Conservation (phyloP, 2,797 vertebrate species). For the Eremophila alpestris region DNA sequence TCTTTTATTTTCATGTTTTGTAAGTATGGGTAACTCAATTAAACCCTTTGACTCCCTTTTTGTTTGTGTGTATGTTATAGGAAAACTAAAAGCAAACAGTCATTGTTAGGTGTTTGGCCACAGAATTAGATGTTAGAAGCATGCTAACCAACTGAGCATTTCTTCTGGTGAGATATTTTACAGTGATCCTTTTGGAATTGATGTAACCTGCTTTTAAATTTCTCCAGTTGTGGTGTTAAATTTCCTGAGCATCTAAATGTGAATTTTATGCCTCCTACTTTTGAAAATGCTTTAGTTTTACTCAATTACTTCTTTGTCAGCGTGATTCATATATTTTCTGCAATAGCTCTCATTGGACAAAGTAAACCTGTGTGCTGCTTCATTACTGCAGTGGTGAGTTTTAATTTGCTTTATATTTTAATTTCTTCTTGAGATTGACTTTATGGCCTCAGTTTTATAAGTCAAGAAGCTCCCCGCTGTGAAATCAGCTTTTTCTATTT, state of each 20-base stretch:
- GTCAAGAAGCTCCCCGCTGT: neutral
- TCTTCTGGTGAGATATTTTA: neutral
- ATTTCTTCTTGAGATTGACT: neutral
- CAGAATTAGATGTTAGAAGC: neutral
- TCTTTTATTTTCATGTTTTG: neutral
- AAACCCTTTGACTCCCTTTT: neutral
- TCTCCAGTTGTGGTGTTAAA: neutral
- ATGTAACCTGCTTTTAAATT: neutral
- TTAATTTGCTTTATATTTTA: neutral
- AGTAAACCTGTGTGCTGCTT: neutral
- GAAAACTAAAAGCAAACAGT: neutral
- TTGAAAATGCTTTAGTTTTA: neutral
- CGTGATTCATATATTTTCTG: neutral
- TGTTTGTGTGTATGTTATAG: neutral
- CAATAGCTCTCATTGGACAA: neutral
- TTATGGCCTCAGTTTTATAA: neutral
- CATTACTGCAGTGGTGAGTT: neutral
- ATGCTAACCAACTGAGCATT: neutral
- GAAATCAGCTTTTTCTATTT: neutral
- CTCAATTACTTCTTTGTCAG: neutral
- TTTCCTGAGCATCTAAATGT: neutral
- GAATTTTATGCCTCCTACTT: neutral
- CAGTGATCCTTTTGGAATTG: neutral
- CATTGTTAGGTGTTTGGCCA: neutral
- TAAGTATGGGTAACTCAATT: neutral